phyloP scores from a whole-genome alignment of 2,888 invertebrate genomes.

The Stenchaetothrips biformis region DNA sequence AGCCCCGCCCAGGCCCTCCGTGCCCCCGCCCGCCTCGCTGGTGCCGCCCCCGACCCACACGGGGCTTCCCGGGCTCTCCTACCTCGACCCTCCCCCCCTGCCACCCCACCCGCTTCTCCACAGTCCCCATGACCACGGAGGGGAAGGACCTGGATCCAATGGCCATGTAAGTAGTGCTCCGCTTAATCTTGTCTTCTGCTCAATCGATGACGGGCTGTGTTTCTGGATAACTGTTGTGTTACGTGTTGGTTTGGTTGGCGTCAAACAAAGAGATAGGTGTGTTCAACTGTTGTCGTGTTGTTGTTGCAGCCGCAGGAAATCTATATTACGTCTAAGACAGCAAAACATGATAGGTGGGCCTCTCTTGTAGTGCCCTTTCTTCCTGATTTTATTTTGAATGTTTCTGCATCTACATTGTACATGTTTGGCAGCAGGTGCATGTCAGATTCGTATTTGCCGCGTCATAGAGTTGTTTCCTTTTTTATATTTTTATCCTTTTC shows the following conservation, averaged over 20 bases:
- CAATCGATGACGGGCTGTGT: too few species aligned
- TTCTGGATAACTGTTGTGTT: too few species aligned
- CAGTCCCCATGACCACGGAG: constrained; percentile 39
- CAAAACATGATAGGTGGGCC: constrained; percentile 16
- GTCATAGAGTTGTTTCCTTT: not conserved
- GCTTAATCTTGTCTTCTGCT: not conserved
- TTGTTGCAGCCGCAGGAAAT: constrained; percentile 17
- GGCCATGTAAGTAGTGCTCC: constrained; percentile 46
- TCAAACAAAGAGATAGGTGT: too few species aligned
- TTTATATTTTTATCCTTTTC: not conserved
- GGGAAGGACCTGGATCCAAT: constrained; percentile 32
- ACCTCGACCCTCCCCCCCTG: constrained; percentile 38
- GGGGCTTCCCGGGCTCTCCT: constrained; percentile 44
- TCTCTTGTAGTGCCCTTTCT: not conserved
- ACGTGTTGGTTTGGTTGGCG: too few species aligned
- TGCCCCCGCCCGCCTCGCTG: constrained; percentile 32
- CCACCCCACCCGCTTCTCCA: constrained; percentile 41
- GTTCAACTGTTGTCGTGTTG: too few species aligned
- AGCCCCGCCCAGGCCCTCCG: constrained; percentile 35
- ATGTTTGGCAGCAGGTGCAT: not conserved
- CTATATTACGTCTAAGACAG: not conserved
- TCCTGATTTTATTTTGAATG: constrained; percentile 1
- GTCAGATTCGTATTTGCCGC: not conserved
- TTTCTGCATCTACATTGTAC: not conserved
- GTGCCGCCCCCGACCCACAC: constrained; percentile 42